Evolutionary conservation across 2,797 vertebrate genomes (phyloP).

Genomic region (Vireo griseus): DNA sequence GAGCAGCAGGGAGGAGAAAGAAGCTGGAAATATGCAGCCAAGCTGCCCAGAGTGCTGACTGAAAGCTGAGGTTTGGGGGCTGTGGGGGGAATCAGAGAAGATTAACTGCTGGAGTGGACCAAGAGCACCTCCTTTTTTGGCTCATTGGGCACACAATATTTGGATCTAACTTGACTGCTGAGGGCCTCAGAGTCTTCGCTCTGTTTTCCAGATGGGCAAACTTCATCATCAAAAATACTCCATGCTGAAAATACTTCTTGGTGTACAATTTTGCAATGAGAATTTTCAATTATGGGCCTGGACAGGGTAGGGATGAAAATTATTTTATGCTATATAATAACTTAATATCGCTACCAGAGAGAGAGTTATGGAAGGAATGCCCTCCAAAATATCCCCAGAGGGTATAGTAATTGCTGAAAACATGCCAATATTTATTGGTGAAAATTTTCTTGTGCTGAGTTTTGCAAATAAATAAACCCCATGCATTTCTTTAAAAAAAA

Average conservation of each 20-base stretch:
- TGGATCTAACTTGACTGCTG: conserved; percentile 17
- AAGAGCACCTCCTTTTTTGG: conserved; percentile 45
- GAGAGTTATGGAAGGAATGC: background rate
- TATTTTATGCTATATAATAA: background rate
- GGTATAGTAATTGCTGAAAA: background rate
- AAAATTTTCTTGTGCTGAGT: background rate
- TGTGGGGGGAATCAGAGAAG: background rate
- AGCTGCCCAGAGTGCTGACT: background rate
- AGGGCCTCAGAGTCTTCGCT: background rate
- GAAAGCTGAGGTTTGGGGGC: conserved; percentile 4
- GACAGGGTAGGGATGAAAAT: background rate
- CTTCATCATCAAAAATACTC: background rate
- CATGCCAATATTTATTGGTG: background rate
- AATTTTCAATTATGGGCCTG: background rate
- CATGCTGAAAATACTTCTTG: background rate
- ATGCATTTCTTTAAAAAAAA: background rate
- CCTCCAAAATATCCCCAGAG: background rate
- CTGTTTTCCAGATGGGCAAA: conserved; percentile 53
- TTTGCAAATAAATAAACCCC: background rate
- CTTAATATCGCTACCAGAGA: background rate
- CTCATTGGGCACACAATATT: background rate
- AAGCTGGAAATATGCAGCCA: background rate
- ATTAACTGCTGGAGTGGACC: conserved; percentile 17
- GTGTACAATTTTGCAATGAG: background rate
- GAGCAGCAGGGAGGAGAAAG: background rate